Base-by-base conservation (phyloP, 2,797 vertebrate genomes). In the Paguma larvata region DNA sequence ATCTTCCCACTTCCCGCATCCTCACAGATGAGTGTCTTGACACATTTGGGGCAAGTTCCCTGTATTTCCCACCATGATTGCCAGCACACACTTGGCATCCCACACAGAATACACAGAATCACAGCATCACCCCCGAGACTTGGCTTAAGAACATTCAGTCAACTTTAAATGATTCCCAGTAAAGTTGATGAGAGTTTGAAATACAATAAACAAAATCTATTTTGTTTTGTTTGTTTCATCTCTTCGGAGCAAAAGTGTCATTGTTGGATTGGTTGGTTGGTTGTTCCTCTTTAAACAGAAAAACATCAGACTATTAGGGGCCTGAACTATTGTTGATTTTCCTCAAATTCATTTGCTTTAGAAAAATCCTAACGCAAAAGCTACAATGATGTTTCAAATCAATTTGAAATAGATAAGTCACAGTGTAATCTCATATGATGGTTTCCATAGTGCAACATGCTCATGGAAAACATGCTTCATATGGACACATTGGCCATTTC, bases 321-420 rank as follows among this genome's bases (percentile, higher is more conserved):
- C 16, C 23, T n/a, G 48, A 89, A 86, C 13, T 2, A 30, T 53
- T 79, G 19, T 38, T 86, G 44, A 80, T 82, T 79, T 97, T 73
- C 16, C 32, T 91, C 80, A n/a, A 65, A 75, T 13, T 83, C 9
- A 44, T 51, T 94, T 96, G 21, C 41, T 92, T 92, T 89, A 90
- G 62, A 63, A 41, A 97, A 94, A 95, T 84, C 25, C 27, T 92
- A 95, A 75, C 44, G 89, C 51, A 86, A 56, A 91, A 92, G 56
- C 34, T 11, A 11, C 63, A 34, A 63, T 62, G 2, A 56, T 85
- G 90, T 91, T 75, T 73, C 63, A 56, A 78, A 89, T 89, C 19
- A 53, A 84, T 83, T 79, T 79, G 59, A 72, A 88, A 75, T 19
- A 68, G 56, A 48, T 51, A 95, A 59, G 44, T 7, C 18, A 65